Evolutionary conservation across 2,888 invertebrate species (phyloP), one percentile per base, ranked within the genome.

Genomic region (Heliconius aoede): DNA sequence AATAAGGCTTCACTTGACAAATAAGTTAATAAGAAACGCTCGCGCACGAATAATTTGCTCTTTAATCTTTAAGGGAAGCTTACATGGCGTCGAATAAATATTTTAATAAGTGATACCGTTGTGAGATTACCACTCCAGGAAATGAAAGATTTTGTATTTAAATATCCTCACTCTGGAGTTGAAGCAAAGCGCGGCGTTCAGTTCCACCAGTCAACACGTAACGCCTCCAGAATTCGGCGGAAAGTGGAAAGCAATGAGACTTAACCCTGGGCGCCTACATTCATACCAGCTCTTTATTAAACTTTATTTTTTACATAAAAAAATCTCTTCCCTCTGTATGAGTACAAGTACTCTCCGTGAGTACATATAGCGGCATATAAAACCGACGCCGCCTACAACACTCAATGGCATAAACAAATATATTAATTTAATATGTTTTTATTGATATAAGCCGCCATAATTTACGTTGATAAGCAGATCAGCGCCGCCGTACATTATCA

Each of bases 381-480:
- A n/a, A 84, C 79, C 32, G 24, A 9, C 60, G 26, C 64, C 80
- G 83, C 81, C 78, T 68, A 77, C 79, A 78, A 79, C 74, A 76
- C 80, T 82, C 81, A 81, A 82, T 77, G 85, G 83, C 85, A 87
- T 92, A 92, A 92, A 93, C 92, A 93, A 92, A 93, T 91, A 93
- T 92, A 92, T 92, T 86, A 85, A 91, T 92, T 92, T 93, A 93
- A 92, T 93, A 93, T 90, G 87, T 90, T 92, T 93, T 92, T 93
- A 93, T 93, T 88, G 89, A 89, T 82, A 79, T 93, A 93, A 93
- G 90, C 93, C 87, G 88, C 85, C 91, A 93, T 93, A 92, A 91
- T 88, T 93, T 91, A 93, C 89, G 87, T 83, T 89, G 90, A 90
- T 93, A 92, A 93, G 89, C 86, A 91, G 93, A 90, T 93, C 91